Evolutionary conservation across 2,113 vertebrate species (phyloP), one percentile per base, ranked within the genome.

Genomic region (Hypomesus transpacificus): DNA sequence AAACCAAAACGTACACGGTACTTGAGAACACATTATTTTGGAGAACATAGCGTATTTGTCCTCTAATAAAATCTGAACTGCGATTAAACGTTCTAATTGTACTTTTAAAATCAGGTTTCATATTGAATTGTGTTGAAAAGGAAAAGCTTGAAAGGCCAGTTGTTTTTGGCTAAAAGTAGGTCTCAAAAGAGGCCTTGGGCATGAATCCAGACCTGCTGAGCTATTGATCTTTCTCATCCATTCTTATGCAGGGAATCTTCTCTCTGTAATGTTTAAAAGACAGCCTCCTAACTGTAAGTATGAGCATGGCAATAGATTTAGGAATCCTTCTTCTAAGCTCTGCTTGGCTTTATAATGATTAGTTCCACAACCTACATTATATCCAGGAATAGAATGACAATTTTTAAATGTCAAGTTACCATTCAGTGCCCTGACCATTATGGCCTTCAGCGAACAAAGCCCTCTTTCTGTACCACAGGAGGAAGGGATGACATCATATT

Each of bases 401-500:
- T 46, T 70, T 79, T 73, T 81, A 77, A 82, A 84, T 85, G 83
- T 89, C 85, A 88, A 84, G 87, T 81, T 77, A 78, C 66, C 81
- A 75, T 53, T 63, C 31, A 68, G 77, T 84, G 79, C 86, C 80
- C 66, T 53, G 74, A 79, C 79, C 71, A 66, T 72, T 61, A 67
- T 53, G 56, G 80, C 82, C 85, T 81, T 76, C 0, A 68, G 67
- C 75, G 82, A 85, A 91, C 89, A 91, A 91, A 89, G 86, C 78
- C 74, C 78, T 85, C 87, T 89, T 91, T 89, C 86, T 91, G 77
- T 85, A 75, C 79, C 85, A 87, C 75, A 87, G 90, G 90, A 91
- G 86, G 73, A 84, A 84, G 88, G 87, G 74, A 87, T 91, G 90
- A 91, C 87, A 87, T 91, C 88, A 91, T 86, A 67, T 53, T 81